phyloP scores from a whole-genome alignment of 2,797 vertebrate species.

The Smutsia gigantea region DNA sequence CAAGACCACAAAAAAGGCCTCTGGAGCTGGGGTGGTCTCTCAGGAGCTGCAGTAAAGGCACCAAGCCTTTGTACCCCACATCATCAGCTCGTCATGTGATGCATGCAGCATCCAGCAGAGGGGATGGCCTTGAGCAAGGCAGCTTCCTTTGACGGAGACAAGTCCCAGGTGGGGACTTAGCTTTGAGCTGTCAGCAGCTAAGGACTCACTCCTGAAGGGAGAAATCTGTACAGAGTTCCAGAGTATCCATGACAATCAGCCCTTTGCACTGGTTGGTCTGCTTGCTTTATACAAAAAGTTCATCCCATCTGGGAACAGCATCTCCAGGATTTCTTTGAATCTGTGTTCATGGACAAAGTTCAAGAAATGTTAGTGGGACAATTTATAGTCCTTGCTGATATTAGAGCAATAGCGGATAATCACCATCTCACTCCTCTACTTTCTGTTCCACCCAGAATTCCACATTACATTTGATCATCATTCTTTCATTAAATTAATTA shows the following conservation, averaged over 20 bases:
- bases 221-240: background rate
- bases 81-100: background rate
- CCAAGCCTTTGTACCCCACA: background rate
- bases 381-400: background rate
- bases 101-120: background rate
- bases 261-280: background rate
- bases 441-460: background rate
- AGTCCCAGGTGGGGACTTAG: background rate
- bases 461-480: background rate
- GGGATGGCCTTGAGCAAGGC: background rate
- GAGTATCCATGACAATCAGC: background rate
- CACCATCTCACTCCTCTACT: background rate
- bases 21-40: background rate
- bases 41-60: background rate
- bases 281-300: background rate
- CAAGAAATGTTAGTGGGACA: background rate
- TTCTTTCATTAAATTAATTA: slow-evolving; percentile 10
- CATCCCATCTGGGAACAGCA: background rate
- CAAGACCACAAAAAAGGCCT: background rate
- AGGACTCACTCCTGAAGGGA: background rate
- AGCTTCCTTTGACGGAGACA: background rate
- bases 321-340: background rate
- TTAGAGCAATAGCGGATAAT: background rate
- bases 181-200: background rate
- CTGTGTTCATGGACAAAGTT: background rate